These are phyloP conservation scores for Liodrosophila aerea DNA, from an alignment of 2,888 invertebrate species.

Conservation along the genomic window DNA sequence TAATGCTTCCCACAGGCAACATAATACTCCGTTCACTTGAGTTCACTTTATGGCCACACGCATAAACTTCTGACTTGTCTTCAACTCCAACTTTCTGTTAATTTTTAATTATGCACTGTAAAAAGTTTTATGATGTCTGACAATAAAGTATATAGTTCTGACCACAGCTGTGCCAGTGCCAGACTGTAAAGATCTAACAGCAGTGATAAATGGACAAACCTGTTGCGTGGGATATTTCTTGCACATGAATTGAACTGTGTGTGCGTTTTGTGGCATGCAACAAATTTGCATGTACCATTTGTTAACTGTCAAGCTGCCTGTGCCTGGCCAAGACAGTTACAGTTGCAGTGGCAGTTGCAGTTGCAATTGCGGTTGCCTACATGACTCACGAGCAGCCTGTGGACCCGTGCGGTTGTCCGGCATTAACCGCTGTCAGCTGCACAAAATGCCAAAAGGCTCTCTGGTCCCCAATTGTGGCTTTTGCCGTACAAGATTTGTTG, in stretches of 20 bases:
- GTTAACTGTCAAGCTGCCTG: slow-evolving; percentile 45
- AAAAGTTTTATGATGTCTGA: slow-evolving; percentile 53
- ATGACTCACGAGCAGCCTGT: slow-evolving; percentile 43
- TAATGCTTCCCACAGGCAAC: slow-evolving; percentile 41
- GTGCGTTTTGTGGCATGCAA: slow-evolving; percentile 41
- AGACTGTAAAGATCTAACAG: slow-evolving; percentile 1
- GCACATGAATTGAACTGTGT: slow-evolving; percentile 17
- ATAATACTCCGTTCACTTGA: slow-evolving; percentile 15
- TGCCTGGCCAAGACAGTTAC: slow-evolving; percentile 35
- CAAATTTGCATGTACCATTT: slow-evolving; percentile 55
- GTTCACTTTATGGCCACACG: slow-evolving; percentile 50
- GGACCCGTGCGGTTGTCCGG: slow-evolving; percentile 23
- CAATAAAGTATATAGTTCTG: slow-evolving; percentile 38
- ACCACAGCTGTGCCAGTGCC: slow-evolving; percentile 16
- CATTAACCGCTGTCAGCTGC: slow-evolving; percentile 40
- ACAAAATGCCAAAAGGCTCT: slow-evolving; percentile 21
- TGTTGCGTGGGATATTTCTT: slow-evolving; percentile 70
- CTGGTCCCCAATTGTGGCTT: slow-evolving; percentile 21
- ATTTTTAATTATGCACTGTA: slow-evolving; percentile 58
- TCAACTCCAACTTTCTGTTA: slow-evolving; percentile 36
- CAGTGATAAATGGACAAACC: slow-evolving; percentile 47
- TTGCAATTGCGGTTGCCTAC: slow-evolving; percentile 30
- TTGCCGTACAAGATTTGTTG: not conserved
- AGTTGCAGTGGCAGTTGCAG: slow-evolving; percentile 21
- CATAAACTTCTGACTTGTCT: slow-evolving; percentile 11